Evolutionary conservation across 2,113 vertebrate genomes (phyloP).

Genomic region (Silurus meridionalis): DNA sequence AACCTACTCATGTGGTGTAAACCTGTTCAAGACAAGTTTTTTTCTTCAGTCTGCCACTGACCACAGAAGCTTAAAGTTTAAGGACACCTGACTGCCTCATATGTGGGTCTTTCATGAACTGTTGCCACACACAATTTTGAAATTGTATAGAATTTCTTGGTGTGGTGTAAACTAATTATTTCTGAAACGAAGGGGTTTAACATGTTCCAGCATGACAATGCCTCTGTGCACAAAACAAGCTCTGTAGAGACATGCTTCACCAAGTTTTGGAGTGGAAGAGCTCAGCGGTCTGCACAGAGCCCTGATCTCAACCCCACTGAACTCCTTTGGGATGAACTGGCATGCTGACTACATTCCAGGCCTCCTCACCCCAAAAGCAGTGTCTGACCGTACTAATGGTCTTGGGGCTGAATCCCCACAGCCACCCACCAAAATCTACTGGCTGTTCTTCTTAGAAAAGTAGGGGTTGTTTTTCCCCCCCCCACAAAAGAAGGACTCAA

Average conservation of each 20-base stretch:
- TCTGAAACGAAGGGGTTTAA: background rate
- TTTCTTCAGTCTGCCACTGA: no score
- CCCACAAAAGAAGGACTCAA: background rate
- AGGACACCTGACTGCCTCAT: background rate
- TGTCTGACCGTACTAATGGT: background rate
- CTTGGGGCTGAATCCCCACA: background rate
- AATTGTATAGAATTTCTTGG: background rate
- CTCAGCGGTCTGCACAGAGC: background rate
- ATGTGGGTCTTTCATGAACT: background rate
- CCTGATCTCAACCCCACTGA: background rate
- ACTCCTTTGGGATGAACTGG: background rate
- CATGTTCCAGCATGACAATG: background rate
- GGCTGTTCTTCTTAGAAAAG: background rate
- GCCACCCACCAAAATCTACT: background rate
- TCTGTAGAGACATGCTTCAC: background rate
- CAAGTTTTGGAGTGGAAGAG: background rate
- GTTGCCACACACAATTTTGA: background rate
- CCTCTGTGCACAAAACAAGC: background rate
- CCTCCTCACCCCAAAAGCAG: background rate
- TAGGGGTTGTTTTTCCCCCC: background rate
- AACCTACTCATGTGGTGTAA: background rate
- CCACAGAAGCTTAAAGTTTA: background rate
- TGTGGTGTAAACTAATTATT: background rate
- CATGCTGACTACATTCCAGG: background rate
- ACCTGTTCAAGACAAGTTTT: background rate